These are phyloP conservation scores for Hydrotaea diabolus DNA, from an alignment of 2,888 invertebrate genomes.

Conservation along the genomic window DNA sequence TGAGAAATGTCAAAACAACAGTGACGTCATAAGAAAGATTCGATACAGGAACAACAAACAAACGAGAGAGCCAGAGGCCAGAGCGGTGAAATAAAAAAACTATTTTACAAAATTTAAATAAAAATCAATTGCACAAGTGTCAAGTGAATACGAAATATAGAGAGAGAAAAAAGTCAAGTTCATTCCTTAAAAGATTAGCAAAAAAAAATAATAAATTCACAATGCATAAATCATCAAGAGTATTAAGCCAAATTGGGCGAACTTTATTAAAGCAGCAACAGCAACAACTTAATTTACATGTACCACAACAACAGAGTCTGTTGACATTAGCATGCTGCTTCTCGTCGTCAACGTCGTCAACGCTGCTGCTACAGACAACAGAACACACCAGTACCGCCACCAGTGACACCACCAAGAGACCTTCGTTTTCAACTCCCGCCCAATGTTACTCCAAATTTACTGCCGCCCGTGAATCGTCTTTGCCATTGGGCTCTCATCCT, in stretches of 20 bases:
- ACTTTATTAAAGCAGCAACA: constrained; percentile 55
- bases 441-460: constrained; percentile 71
- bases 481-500: constrained; percentile 72
- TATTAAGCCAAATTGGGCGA: constrained; percentile 54
- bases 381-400: background rate
- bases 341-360: background rate
- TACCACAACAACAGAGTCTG: constrained; percentile 46
- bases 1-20: constrained; percentile 37
- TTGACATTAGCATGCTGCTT: constrained; percentile 46
- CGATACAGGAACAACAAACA: too few species aligned
- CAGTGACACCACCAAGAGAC: constrained; percentile 1
- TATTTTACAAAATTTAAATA: background rate
- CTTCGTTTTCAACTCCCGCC: constrained; percentile 45
- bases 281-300: constrained; percentile 31
- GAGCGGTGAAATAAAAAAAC: background rate
- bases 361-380: background rate
- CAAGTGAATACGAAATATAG: too few species aligned
- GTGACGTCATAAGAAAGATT: constrained; percentile 62
- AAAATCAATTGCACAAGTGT: background rate
- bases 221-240: constrained; percentile 59
- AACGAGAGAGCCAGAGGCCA: too few species aligned
- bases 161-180: too few species aligned
- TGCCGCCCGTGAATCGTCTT: constrained; percentile 61
- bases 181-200: too few species aligned
- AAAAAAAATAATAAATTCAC: background rate